Base-by-base conservation (phyloP, 1,140 invertebrate genomes). In the Tetramorium simillimum region DNA sequence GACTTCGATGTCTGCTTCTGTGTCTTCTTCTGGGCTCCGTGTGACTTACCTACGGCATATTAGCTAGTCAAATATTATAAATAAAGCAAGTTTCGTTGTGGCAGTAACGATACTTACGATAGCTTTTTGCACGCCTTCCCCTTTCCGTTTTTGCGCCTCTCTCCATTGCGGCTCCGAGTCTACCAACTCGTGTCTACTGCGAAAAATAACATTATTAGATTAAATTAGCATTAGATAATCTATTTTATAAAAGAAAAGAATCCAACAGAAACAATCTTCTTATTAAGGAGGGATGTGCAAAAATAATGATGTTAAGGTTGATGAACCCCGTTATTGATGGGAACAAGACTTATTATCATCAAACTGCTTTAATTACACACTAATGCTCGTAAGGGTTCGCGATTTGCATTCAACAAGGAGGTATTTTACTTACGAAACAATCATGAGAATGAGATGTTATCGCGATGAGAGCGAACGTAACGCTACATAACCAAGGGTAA, bases 81-180 rank as follows among this genome's bases (percentile, higher is more conserved):
- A 28, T 5, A 40, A 58, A 46, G 28, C 37, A 60, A 60, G 56
- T 72, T 18, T 67, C 49, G 85, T 33, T 1, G 9, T 46, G 51
- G 0, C 7, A 53, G 24, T 63, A 37, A 78, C 46, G 33, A 62
- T 91, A 94, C 94, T 93, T 87, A 95, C 95, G 76, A 95, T 94
- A 56, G 95, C 95, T 91, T 94, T 94, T 92, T 95, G 95, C 69
- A 96, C 96, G 24, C 96, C 95, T 91, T 97, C 96, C 24, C 96
- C 96, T 93, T 97, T 97, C 89, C 97, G 96, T 92, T 97, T 96
- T 93, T 98, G 97, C 49, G 97, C 97, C 94, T 98, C 98, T 88
- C 97, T 97, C 98, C 98, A 98, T 93, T 98, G 98, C 28, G 97
- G 96, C 86, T 98, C 97, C 1, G 98, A 98, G 94, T 98, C 98